These are phyloP conservation scores for Drosophila lowei DNA, from an alignment of 1,140 invertebrate species.

Conservation along the genomic window DNA sequence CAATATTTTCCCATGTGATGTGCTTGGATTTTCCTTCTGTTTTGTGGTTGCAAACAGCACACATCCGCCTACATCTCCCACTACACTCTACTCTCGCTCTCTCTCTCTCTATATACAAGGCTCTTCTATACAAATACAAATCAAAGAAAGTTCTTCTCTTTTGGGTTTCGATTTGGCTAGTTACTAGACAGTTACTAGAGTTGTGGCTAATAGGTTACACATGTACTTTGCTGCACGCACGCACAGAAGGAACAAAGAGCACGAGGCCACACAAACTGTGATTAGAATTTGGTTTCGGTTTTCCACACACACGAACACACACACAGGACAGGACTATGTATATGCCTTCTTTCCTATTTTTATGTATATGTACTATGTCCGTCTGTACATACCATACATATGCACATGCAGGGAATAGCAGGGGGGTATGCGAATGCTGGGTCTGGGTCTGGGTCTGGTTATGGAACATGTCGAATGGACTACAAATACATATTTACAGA, in stretches of 20 bases:
- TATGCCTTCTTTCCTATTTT: too few relatives aligned
- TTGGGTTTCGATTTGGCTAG: not conserved
- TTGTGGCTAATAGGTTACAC: conserved; percentile 1
- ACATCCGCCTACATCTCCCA: conserved; percentile 8
- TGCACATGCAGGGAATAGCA: too few relatives aligned
- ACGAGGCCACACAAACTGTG: not conserved
- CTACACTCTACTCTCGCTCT: conserved; percentile 18
- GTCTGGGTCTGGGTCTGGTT: not conserved
- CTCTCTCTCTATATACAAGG: conserved; percentile 30
- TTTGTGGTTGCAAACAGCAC: conserved; percentile 32
- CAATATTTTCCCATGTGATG: conserved; percentile 23
- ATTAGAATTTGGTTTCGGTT: conserved; percentile 1
- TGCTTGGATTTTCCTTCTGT: conserved; percentile 27
- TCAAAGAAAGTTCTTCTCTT: conserved; percentile 8
- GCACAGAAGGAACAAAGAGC: too few relatives aligned
- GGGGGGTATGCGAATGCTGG: not conserved
- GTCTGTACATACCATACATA: too few relatives aligned
- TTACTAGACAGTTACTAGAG: not conserved
- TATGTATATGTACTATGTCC: not conserved
- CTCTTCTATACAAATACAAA: conserved; percentile 23
- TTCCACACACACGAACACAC: not conserved
- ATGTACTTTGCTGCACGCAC: not conserved
- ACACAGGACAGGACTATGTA: too few relatives aligned
- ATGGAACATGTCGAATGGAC: conserved; percentile 12
- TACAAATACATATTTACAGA: conserved; percentile 7